These are phyloP conservation scores for Neoseiulus cucumeris DNA, from an alignment of 1,140 invertebrate species.

Conservation along the genomic window DNA sequence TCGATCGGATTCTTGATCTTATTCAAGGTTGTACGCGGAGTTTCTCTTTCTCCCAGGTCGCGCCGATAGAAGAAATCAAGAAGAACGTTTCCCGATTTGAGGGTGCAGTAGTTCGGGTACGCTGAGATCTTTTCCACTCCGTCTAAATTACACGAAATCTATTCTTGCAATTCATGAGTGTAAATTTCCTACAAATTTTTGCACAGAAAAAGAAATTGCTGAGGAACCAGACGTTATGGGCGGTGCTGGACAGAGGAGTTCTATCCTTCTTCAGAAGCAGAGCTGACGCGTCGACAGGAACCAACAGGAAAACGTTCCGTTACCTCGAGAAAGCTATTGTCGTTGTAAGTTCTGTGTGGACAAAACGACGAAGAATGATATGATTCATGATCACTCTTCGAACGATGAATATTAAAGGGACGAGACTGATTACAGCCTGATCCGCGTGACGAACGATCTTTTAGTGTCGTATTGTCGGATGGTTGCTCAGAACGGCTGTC, in stretches of 20 bases:
- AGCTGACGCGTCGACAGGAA: background rate
- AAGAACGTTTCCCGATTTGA: background rate
- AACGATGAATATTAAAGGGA: background rate
- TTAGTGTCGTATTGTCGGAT: background rate
- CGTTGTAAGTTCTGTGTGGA: background rate
- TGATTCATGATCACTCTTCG: background rate
- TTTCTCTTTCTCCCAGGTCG: too few relatives aligned
- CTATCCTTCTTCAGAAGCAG: background rate
- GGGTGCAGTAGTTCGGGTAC: background rate
- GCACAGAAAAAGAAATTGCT: background rate
- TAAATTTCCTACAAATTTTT: too few relatives aligned
- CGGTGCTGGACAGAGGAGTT: background rate
- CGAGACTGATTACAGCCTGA: background rate
- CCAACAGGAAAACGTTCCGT: background rate
- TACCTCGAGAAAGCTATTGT: background rate
- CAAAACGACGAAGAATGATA: background rate
- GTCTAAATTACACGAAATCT: too few relatives aligned
- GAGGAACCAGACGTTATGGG: background rate
- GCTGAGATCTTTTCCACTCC: too few relatives aligned
- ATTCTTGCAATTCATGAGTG: too few relatives aligned
- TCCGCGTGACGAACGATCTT: background rate
- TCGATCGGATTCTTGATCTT: too few relatives aligned
- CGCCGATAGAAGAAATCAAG: background rate
- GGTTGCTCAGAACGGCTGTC: background rate
- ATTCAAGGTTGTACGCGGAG: too few relatives aligned